Conservation (phyloP, 2,797 vertebrate genomes). For the Poecile montanus region DNA sequence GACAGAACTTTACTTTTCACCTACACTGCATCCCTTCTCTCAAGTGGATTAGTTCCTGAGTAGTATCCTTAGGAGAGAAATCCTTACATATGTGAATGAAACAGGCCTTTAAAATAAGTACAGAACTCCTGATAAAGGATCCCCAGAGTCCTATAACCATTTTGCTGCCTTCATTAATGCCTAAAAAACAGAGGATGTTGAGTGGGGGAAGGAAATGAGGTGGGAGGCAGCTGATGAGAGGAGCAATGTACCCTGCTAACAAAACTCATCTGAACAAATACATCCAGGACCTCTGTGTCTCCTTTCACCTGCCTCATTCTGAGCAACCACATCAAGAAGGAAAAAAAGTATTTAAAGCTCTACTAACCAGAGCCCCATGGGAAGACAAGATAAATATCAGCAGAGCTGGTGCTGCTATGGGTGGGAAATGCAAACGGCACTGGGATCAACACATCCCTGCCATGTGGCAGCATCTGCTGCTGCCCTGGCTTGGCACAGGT, state of each 20-base stretch:
- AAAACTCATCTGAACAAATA: not conserved
- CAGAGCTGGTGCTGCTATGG: not conserved
- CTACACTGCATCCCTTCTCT: not conserved
- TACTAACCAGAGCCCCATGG: not conserved
- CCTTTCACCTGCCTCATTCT: not conserved
- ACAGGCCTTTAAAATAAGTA: not conserved
- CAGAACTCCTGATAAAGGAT: not conserved
- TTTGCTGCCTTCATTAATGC: not conserved
- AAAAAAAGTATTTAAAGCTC: not conserved
- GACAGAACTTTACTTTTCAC: not conserved
- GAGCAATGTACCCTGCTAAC: not conserved
- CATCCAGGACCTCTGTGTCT: not conserved
- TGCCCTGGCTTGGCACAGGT: not conserved
- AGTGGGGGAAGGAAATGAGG: not conserved
- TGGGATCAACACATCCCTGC: not conserved
- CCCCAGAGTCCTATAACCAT: not conserved
- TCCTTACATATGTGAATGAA: not conserved
- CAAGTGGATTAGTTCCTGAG: not conserved
- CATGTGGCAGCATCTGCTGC: constrained; percentile 1
- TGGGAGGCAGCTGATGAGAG: constrained; percentile 22
- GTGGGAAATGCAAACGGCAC: not conserved
- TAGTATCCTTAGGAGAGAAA: not conserved
- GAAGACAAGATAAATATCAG: not conserved
- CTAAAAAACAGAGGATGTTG: not conserved
- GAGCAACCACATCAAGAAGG: not conserved